phyloP scores from a whole-genome alignment of 2,113 vertebrate species.

The Saguinus imperator region DNA sequence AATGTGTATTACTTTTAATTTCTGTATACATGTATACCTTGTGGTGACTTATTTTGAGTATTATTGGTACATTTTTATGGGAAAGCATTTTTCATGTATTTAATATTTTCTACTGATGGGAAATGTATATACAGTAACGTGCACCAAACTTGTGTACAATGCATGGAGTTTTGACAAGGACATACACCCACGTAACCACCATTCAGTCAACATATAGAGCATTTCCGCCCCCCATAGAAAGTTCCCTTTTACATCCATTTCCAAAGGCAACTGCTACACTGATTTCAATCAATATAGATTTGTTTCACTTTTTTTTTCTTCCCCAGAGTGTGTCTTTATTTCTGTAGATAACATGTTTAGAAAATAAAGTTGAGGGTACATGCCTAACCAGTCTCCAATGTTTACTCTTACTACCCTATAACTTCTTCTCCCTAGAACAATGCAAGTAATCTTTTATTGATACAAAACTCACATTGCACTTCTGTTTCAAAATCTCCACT shows the following conservation, averaged over 20 bases:
- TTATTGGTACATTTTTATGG: background rate
- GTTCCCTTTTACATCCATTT: background rate
- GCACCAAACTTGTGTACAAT: background rate
- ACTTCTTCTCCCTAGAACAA: background rate
- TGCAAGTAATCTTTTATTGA: background rate
- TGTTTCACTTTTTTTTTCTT: constrained; percentile 13
- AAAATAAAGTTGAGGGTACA: background rate
- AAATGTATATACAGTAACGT: background rate
- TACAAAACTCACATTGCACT: background rate
- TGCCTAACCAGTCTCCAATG: background rate
- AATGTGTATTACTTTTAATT: background rate
- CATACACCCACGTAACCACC: background rate
- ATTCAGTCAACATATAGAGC: background rate
- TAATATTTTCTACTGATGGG: background rate
- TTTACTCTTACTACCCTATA: background rate
- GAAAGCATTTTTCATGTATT: background rate
- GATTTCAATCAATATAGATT: background rate
- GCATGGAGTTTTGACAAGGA: background rate
- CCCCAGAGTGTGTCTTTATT: background rate
- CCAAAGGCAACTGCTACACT: background rate
- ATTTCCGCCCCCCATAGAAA: background rate
- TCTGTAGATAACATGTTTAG: background rate
- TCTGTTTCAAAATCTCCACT: background rate
- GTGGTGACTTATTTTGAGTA: background rate
- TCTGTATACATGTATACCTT: background rate